These are phyloP conservation scores for Cyprinodon diabolis DNA, from an alignment of 2,797 vertebrate genomes.

Conservation along the genomic window DNA sequence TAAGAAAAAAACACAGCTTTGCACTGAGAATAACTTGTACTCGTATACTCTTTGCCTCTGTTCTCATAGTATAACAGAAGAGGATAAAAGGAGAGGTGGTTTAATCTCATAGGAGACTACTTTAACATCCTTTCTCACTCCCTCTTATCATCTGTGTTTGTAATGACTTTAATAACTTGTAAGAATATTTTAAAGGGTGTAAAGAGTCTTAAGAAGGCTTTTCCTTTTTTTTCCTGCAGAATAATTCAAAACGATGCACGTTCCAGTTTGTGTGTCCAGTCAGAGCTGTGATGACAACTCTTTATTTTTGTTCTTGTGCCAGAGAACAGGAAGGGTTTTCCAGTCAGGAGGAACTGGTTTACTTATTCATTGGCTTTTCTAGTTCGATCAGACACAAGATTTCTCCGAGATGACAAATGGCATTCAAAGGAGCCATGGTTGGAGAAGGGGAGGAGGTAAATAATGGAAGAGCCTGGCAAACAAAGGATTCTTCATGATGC, in stretches of 20 bases:
- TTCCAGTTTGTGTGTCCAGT: constrained; percentile 32
- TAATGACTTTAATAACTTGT: constrained; percentile 70
- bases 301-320: constrained; percentile 60
- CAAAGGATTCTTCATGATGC: constrained; percentile 70
- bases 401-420: constrained; percentile 76
- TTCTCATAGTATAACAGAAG: constrained; percentile 4
- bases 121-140: constrained; percentile 44
- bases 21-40: constrained; percentile 11
- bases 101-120: constrained; percentile 42
- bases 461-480: constrained; percentile 77
- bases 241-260: constrained; percentile 14
- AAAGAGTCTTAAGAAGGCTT: constrained; percentile 45
- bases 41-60: constrained; percentile 10
- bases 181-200: constrained; percentile 44
- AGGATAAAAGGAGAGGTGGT: constrained; percentile 16
- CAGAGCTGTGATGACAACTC: constrained; percentile 29
- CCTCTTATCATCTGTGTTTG: constrained; percentile 45
- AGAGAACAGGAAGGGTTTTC: constrained; percentile 67
- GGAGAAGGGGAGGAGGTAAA: constrained; percentile 69
- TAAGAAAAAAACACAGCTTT: constrained; percentile 30
- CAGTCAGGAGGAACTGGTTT: constrained; percentile 67
- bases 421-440: constrained; percentile 63
- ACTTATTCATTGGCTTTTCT: constrained; percentile 79
- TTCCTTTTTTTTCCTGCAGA: constrained; percentile 8
- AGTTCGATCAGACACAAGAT: constrained; percentile 61